phyloP scores from a whole-genome alignment of 2,113 vertebrate genomes.

The Hemibagrus wyckioides region DNA sequence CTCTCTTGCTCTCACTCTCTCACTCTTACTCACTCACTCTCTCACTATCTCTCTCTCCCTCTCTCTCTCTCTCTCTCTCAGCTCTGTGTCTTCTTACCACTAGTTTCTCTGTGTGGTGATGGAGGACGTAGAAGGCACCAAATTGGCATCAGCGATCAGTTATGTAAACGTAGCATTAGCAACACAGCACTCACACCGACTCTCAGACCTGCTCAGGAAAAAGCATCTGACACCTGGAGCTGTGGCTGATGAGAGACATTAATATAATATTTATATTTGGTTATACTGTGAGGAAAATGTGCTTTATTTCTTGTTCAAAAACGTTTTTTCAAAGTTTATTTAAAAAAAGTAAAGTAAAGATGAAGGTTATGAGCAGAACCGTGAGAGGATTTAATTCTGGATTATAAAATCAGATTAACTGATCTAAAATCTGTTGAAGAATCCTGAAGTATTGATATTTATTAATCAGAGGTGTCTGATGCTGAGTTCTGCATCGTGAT shows the following conservation, averaged over 20 bases:
- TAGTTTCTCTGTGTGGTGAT: conserved; percentile 19
- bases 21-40: neutral
- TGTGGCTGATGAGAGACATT: neutral
- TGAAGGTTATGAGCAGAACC: neutral
- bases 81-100: neutral
- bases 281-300: neutral
- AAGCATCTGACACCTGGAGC: neutral
- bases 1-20: conserved; percentile 5
- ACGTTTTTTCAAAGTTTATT: neutral
- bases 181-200: conserved; percentile 10
- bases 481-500: neutral
- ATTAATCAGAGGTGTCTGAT: neutral
- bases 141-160: conserved; percentile 8
- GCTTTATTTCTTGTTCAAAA: neutral
- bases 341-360: neutral
- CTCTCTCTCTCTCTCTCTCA: neutral
- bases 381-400: neutral
- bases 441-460: neutral
- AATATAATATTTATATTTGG: neutral
- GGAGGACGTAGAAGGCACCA: neutral
- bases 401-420: no score
- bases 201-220: neutral
- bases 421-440: neutral
- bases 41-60: conserved; percentile 4
- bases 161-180: conserved; percentile 47